Base-by-base conservation (phyloP, 2,888 invertebrate species). In the Acanthosepion lycidas region DNA sequence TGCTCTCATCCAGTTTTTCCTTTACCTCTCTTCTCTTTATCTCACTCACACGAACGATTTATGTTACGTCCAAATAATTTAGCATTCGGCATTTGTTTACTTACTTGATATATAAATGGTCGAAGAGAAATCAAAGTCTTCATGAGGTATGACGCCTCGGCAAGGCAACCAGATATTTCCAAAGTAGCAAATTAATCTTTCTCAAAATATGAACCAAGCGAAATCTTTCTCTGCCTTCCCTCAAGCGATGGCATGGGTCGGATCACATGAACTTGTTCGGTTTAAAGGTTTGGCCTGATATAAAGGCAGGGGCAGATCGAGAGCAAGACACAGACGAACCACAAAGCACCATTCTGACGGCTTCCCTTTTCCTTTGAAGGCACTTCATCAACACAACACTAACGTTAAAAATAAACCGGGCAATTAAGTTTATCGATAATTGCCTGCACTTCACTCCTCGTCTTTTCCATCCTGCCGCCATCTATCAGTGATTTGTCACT, bases 341-440 rank as follows among this genome's bases (percentile, higher is more conserved):
- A 78, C 78, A 78, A 78, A 78, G 78, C n/a, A 23, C 78, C 78
- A 78, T 33, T 78, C n/a, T 15, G 78, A 78, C 78, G 78, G 78
- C 78, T 78, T 78, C 78, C 15, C 33, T 78, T n/a, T 33, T 33
- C 15, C 78, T 78, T 78, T 78, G 78, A 78, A 78, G 78, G 1
- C 15, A 5, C n/a, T 78, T 78, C 78, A n/a, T 33, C 12, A 78
- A 33, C 78, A 78, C 78, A 78, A 33, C 78, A 78, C n/a, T 33
- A 78, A 78, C 78, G 64, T 2, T 78, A 78, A 78, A 78, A 78
- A 78, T 78, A 78, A n/a, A 78, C n/a, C 5, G 15, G 78, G 78
- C 78, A 78, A 78, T 78, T 78, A 78, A n/a, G 78, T 78, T 78
- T 78, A 33, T 78, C 78, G 78, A n/a, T 78, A 78, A 78, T 78